Base-by-base conservation (phyloP, 1,140 invertebrate genomes). In the Lepidotrigona ventralis region DNA sequence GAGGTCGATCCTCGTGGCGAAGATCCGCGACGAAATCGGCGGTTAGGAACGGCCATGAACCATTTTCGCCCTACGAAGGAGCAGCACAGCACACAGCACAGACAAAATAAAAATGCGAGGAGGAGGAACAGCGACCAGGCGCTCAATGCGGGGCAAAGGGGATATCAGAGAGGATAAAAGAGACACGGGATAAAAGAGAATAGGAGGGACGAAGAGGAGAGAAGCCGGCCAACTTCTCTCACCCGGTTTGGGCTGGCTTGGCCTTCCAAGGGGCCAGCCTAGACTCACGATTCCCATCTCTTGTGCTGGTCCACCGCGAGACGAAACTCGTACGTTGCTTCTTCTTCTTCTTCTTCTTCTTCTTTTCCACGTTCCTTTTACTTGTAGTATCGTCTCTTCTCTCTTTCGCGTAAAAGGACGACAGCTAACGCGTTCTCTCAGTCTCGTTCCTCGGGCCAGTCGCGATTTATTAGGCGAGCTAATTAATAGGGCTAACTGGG, bases 91-190 rank as follows among this genome's bases (percentile, higher is more conserved):
- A 85, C 82, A 76, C 81, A 79, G 89, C 90, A 92, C 91, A 92
- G 92, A 92, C 91, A 92, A 90, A 92, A 92, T 92, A 92, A 92
- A 90, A 92, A 89, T 80, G 79, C 86, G 74, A 88, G 81, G 88
- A 88, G 81, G 87, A 86, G 70, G 79, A 87, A 70, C 66, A 82
- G 84, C 17, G 63, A 29, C 53, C 73, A 29, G 73, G 51, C 70
- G 56, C n/a, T 58, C 75, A 53, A 70, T 68, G 70, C 58, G 79
- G 63, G 66, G 64, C 77, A 69, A 69, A 69, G 17, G 66, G 70
- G 64, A 82, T 66, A 68, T 70, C 54, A 58, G 71, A 72, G 73
- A 71, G 77, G 81, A 33, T 33, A 33, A 33, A 33, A 33, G 33
- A 33, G 33, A 81, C 54, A 71, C 53, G 81, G 54, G 84, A 60